Evolutionary conservation across 2,113 vertebrate genomes (phyloP).

Genomic region (Polypterus senegalus): DNA sequence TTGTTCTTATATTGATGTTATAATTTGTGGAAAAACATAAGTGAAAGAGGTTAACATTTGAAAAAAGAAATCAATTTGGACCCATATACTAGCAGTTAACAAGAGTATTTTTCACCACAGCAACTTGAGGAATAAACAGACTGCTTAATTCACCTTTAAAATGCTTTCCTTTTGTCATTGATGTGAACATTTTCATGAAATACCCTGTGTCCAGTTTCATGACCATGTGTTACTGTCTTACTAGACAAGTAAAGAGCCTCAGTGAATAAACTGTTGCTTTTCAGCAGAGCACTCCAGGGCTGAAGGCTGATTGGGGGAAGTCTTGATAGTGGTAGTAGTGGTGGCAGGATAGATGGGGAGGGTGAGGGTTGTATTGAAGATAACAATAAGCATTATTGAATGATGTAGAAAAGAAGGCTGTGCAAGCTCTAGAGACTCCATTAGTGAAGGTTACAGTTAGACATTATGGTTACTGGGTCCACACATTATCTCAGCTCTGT

Average conservation of each 20-base stretch:
- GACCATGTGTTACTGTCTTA: not conserved
- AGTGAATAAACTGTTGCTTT: constrained; percentile 14
- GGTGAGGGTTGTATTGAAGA: constrained; percentile 7
- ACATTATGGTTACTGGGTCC: constrained; percentile 37
- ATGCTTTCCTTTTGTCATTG: constrained; percentile 5
- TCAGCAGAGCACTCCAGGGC: constrained; percentile 1
- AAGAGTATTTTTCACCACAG: too few species aligned
- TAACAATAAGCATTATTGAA: constrained; percentile 14
- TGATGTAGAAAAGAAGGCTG: constrained; percentile 18
- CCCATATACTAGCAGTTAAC: too few species aligned
- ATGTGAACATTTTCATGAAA: constrained; percentile 1
- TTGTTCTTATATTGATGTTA: too few species aligned
- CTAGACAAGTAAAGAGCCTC: not conserved
- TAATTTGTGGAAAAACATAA: too few species aligned
- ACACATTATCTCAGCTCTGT: constrained; percentile 48
- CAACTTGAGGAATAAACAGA: too few species aligned
- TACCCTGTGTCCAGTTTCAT: constrained; percentile 1
- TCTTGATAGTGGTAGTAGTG: too few species aligned
- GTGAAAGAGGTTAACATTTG: too few species aligned
- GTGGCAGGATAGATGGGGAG: not conserved
- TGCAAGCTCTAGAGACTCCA: constrained; percentile 43
- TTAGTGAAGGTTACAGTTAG: constrained; percentile 51
- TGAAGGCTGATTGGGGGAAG: constrained; percentile 5
- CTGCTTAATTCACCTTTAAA: not conserved
- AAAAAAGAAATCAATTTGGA: too few species aligned